A percentile compares a stretch with the other conserved stretches of the same genome.
These are phyloP conservation scores for Leptobrachium ailaonicum DNA, from an alignment of 2,113 vertebrate species.

Conservation along the genomic window DNA sequence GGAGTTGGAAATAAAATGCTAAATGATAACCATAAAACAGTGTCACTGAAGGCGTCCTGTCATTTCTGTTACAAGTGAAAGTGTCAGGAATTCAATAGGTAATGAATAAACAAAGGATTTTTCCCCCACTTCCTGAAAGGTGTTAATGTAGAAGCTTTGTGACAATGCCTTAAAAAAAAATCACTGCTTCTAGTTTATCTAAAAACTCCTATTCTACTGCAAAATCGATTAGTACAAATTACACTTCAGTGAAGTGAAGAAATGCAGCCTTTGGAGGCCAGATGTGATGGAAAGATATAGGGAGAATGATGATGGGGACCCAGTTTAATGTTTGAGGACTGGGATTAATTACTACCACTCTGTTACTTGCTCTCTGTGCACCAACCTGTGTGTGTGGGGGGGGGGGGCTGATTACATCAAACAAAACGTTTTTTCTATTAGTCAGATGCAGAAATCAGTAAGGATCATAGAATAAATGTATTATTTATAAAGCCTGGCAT, in stretches of 20 bases:
- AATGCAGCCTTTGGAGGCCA: slow-evolving; percentile 21
- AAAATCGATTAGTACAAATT: slow-evolving; percentile 45
- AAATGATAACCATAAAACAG: slow-evolving; percentile 45
- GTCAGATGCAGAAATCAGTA: too few species aligned
- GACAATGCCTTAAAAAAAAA: slow-evolving; percentile 26
- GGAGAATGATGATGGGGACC: neutral
- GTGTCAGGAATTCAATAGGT: slow-evolving; percentile 45
- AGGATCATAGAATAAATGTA: too few species aligned
- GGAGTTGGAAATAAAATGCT: slow-evolving; percentile 45
- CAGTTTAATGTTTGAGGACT: neutral
- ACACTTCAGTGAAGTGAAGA: slow-evolving; percentile 25
- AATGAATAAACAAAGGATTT: slow-evolving; percentile 46
- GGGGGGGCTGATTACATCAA: too few species aligned
- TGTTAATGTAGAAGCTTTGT: slow-evolving; percentile 26
- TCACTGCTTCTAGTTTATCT: slow-evolving; percentile 37
- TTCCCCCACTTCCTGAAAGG: slow-evolving; percentile 1
- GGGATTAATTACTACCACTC: neutral
- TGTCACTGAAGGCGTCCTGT: slow-evolving; percentile 45
- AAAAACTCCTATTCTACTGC: slow-evolving; percentile 41
- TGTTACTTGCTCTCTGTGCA: too few species aligned
- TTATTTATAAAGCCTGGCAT: too few species aligned
- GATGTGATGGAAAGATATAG: slow-evolving; percentile 2
- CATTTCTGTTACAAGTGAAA: slow-evolving; percentile 44
- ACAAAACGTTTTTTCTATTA: too few species aligned
- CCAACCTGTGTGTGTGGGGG: too few species aligned